Evolutionary conservation across 2,113 vertebrate genomes (phyloP).

Genomic region (Stercorarius parasiticus): DNA sequence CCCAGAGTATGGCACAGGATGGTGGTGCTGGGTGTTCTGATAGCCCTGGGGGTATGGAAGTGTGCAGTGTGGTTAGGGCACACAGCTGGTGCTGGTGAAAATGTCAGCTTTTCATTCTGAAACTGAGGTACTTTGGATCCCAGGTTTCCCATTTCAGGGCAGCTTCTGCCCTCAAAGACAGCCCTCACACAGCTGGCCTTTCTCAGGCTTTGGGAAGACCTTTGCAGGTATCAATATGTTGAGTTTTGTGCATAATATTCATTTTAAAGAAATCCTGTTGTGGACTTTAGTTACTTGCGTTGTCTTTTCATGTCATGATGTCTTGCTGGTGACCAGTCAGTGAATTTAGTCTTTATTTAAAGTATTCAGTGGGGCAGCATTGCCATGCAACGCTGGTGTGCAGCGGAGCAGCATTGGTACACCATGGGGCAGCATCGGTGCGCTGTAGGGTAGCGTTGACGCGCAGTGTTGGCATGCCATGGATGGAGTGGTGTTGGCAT

Average conservation of each 20-base stretch:
- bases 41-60: neutral
- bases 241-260: neutral
- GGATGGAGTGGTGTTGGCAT: rapidly evolving
- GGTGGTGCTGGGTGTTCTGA: rapidly evolving
- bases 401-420: no score
- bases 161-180: neutral
- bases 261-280: neutral
- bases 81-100: neutral
- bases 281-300: rapidly evolving
- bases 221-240: rapidly evolving
- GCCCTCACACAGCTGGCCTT: neutral
- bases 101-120: neutral
- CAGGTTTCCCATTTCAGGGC: neutral
- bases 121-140: neutral
- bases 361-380: neutral
- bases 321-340: neutral
- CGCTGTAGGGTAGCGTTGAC: rapidly evolving
- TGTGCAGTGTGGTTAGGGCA: neutral
- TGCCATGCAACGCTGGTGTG: no score
- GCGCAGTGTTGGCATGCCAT: rapidly evolving
- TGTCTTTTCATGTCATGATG: rapidly evolving
- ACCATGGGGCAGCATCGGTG: neutral
- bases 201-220: neutral
- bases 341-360: neutral
- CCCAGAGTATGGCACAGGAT: rapidly evolving